Conservation (phyloP, 2,113 vertebrate genomes). For the Leptocoma aspasia region DNA sequence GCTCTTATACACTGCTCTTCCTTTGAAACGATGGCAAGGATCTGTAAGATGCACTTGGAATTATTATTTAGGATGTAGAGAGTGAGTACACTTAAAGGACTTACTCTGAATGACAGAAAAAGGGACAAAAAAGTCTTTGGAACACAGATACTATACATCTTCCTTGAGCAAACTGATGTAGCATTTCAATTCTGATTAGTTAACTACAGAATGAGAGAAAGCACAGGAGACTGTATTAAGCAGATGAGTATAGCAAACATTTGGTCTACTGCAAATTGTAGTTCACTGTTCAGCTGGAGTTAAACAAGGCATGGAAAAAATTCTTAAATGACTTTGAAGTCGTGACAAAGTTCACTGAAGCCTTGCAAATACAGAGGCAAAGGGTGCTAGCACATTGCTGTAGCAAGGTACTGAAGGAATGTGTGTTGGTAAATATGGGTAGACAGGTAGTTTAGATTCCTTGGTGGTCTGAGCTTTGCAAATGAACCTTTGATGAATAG, state of each 20-base stretch:
- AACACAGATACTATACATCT: neutral
- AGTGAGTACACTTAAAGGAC: neutral
- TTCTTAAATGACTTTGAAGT: neutral
- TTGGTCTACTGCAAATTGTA: neutral
- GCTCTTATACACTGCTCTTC: neutral
- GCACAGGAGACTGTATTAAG: neutral
- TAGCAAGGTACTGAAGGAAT: neutral
- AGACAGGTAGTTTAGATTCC: neutral
- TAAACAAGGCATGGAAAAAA: neutral
- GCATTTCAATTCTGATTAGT: neutral
- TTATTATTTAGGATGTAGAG: neutral
- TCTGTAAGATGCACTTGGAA: neutral
- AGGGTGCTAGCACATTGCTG: neutral
- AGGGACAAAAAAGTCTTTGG: neutral
- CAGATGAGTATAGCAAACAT: neutral
- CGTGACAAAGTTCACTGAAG: neutral
- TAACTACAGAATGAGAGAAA: neutral
- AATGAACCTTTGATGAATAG: neutral
- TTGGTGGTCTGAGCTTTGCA: neutral
- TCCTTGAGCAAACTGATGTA: neutral
- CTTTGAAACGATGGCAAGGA: neutral
- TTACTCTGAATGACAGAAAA: neutral
- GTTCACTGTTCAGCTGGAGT: neutral
- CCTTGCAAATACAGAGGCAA: neutral
- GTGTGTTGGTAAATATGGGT: neutral